Base-by-base conservation (phyloP, 2,888 invertebrate species). In the Drosophila mettleri region DNA sequence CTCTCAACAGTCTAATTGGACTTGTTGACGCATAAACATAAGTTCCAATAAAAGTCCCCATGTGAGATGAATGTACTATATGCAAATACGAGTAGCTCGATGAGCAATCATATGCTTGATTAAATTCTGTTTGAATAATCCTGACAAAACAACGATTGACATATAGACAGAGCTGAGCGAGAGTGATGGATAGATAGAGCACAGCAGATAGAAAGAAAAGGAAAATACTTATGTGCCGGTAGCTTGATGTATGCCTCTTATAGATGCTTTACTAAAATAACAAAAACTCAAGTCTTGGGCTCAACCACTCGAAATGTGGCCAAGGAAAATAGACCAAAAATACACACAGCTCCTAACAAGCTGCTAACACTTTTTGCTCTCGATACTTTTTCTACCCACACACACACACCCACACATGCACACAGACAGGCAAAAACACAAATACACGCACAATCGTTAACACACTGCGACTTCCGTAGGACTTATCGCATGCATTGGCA, bases 401-500 rank as follows among this genome's bases (percentile, higher is more conserved):
- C 57, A 34, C 24, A 20, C 24, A 24, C 12, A 39, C 18, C 16
- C 18, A 18, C 9, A 9, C 18, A 2, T 5, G 4, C n/a, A 1
- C 38, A 34, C 41, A 49, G 41, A 20, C 34, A 27, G 16, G 24
- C 27, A 22, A 2, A 33, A 0, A 22, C n/a, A 24, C 1, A 7
- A 3, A 24, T 12, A 34, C 3, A 39, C 41, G 38, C 52, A 71
- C 55, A 60, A 12, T 53, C 53, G 57, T 65, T 54, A 48, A 54
- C 55, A 54, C 52, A 20, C 57, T 45, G 16, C 48, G n/a, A 29
- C 66, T 55, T 29, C 55, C 22, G 55, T 45, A 34, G 59, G 67
- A 70, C 86, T 83, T 83, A 83, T 88, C 83, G 62, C 88, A 55
- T 78, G 84, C 87, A 83, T 83, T 83, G 88, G 80, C 88, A 88